Percentiles rank a stretch among this genome's conserved stretches.
Evolutionary conservation across 1,140 invertebrate species (phyloP).

Genomic region (Pristionchus pacificus): DNA sequence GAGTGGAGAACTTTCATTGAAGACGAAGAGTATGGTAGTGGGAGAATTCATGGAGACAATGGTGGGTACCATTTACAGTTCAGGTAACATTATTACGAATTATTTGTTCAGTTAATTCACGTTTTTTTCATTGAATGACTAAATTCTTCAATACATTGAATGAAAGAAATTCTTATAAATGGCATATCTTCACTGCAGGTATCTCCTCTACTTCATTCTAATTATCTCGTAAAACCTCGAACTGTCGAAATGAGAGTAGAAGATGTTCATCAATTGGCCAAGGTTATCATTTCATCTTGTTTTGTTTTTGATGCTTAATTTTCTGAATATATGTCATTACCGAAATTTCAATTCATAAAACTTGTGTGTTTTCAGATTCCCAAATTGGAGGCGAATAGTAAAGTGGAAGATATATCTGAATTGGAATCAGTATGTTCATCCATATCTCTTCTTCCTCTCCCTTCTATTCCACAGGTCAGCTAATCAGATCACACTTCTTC

Average conservation of each 20-base stretch:
- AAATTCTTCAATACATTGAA: no score
- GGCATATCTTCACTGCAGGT: background rate
- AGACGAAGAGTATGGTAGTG: slow-evolving; percentile 46
- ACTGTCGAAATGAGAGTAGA: slow-evolving; percentile 42
- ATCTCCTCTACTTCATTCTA: background rate
- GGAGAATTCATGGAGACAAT: slow-evolving; percentile 45
- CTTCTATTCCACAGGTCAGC: slow-evolving; percentile 10
- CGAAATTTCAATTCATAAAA: no score
- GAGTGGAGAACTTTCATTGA: slow-evolving; percentile 39
- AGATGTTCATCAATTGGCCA: slow-evolving; percentile 45
- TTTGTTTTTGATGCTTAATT: background rate
- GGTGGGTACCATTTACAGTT: slow-evolving; percentile 44
- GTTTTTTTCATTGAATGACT: no score
- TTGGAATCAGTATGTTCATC: slow-evolving; percentile 26
- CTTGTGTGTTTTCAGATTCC: slow-evolving; percentile 46
- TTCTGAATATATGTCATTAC: no score
- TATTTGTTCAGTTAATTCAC: no score
- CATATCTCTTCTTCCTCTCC: slow-evolving; percentile 21
- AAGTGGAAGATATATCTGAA: slow-evolving; percentile 47
- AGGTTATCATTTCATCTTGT: slow-evolving; percentile 42
- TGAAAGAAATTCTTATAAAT: background rate
- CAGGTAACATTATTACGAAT: no score
- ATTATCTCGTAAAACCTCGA: slow-evolving; percentile 43
- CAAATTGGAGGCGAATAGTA: slow-evolving; percentile 45
- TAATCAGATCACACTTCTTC: background rate